Base-by-base conservation (phyloP, 2,888 invertebrate species). In the Xestoiulus laeticollis region DNA sequence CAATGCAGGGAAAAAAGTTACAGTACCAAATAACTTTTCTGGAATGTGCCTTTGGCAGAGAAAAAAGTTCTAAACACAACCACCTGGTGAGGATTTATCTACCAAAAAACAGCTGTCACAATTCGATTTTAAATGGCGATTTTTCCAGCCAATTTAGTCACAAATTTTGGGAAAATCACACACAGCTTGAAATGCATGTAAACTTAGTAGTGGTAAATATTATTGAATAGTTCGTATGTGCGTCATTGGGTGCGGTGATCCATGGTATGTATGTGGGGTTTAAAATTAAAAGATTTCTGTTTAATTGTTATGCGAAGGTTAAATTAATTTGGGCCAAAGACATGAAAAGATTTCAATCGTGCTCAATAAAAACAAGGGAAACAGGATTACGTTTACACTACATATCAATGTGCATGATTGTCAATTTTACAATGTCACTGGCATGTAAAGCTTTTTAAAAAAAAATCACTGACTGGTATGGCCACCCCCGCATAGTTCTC, bases 261-360 rank as follows among this genome's bases (percentile, higher is more conserved):
- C 26, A 78, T 78, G 78, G 78, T 14, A 30, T 30, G 78, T 26
- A 78, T 78, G 78, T 12, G 78, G 78, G 78, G 78, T 26, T 12
- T 12, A 78, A 78, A 19, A 78, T 26, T 78, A 26, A 78, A 78
- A 30, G 26, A 26, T 26, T 78, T 78, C 26, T 26, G 26, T 30
- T 78, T 78, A 78, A 78, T 78, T 78, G 78, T 78, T 26, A 78
- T 30, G 78, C 30, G 78, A 78, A 78, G 78, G 78, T 78, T 78
- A 78, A 78, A 78, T 78, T 78, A 78, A 78, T 78, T 78, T 78
- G 78, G 78, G 78, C 78, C 78, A 78, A 30, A 78, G 78, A 30
- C 78, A 78, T 14, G 78, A 78, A 30, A 78, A 78, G 78, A 78
- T 78, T 78, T 78, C 78, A 78, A 78, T 78, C 78, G 78, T 78